Base-by-base conservation (phyloP, 2,113 vertebrate species). In the Vidua chalybeata region DNA sequence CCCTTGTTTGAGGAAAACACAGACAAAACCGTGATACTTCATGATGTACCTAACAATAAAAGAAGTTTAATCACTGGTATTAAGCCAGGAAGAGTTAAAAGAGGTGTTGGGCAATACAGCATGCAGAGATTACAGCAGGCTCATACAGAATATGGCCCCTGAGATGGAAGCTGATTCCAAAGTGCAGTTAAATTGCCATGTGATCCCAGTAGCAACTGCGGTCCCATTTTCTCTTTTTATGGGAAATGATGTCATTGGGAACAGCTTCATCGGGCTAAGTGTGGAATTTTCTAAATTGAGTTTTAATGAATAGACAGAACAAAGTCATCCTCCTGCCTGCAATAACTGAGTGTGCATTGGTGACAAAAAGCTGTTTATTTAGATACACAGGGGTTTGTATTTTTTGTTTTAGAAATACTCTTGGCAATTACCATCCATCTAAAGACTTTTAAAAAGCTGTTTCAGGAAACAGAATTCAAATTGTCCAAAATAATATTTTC, bases 251-350 rank as follows among this genome's bases (percentile, higher is more conserved):
- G 66, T 76, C 43, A 89, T 26, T 39, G 23, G 28, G 75, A 91
- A 86, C 51, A 84, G 51, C 41, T 78, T 67, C 51, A 62, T 27
- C 0, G 2, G 48, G 77, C 66, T 64, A 68, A 87, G 49, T 6
- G 45, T 56, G 23, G 74, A 81, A 52, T 82, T 91, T 92, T 89
- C 89, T 94, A 84, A 92, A 86, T 11, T 35, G 39, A 80, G 35
- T 77, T 93, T 87, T 48, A 79, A 46, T 66, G 26, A 89, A 85
- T 54, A 56, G 51, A 56, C 26, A 39, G 71, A 71, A 74, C 49
- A 85, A 73, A 94, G 73, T 69, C 33, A 64, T 59, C 24, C 55
- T 85, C 43, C 39, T 67, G 35, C 43, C 55, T 88, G 51, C 63
- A 76, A 54, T 51, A 85, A 82, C 15, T 54, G 72, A 64, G 37